Base-by-base conservation (phyloP, 1,140 invertebrate genomes). In the Bombus polaris region DNA sequence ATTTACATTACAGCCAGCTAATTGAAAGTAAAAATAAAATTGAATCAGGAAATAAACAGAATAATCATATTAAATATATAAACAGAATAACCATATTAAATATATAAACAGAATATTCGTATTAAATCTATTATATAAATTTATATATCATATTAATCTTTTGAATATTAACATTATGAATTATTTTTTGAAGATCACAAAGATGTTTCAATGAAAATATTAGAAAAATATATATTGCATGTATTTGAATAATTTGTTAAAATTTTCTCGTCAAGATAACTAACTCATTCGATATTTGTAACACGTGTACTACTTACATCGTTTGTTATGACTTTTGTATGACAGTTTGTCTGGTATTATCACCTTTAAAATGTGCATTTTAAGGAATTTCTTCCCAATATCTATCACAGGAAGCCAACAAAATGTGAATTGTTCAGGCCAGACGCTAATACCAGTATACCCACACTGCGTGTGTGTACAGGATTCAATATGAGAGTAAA, bases 371-470 rank as follows among this genome's bases (percentile, higher is more conserved):
- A n/a, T 42, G 6, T 32, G n/a, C 35, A 83, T 68, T 78, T 76
- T 78, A 65, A 82, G 59, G 71, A 74, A 75, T 78, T 77, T 77
- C 73, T 75, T 65, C n/a, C 13, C 42, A 59, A 39, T 78, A 77
- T 83, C 35, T 71, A 44, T 42, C 82, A 53, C 15, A 8, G 74
- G 82, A 83, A 83, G 74, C 75, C 83, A 42, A 18, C 5, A 5
- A 85, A 85, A 47, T 37, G 77, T 15, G 68, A 71, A 80, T 85
- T 85, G 83, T 80, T 80, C 62, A 22, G 22, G 25, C 5, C 44
- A 32, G 28, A 73, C 47, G 68, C 28, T 85, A 80, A 85, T 80
- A 73, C 57, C 39, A 44, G 44, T 28, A 18, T 70, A 42, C 44
- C 10, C 28, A 32, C 25, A 25, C 22, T 39, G 18, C 39, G 75